phyloP scores from a whole-genome alignment of 2,888 invertebrate genomes.

The Antheraea assamensis region DNA sequence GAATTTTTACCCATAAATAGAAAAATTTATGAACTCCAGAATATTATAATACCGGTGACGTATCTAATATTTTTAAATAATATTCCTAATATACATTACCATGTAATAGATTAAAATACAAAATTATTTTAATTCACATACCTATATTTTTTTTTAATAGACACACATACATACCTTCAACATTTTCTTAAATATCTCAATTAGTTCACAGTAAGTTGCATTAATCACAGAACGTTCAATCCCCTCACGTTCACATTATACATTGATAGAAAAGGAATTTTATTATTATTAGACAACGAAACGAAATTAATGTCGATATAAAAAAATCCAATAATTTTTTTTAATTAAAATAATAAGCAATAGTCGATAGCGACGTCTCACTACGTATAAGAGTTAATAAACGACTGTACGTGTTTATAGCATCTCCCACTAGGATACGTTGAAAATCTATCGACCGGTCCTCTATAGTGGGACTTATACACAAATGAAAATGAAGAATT shows the following conservation, averaged over 20 bases:
- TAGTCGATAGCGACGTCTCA: constrained; percentile 32
- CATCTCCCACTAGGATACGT: constrained; percentile 54
- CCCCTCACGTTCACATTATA: background rate
- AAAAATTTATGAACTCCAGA: background rate
- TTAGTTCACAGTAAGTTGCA: background rate
- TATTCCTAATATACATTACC: too few species aligned
- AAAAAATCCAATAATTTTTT: background rate
- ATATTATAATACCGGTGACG: background rate
- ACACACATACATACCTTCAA: background rate
- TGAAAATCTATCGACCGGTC: background rate
- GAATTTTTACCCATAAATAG: too few species aligned
- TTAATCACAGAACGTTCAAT: background rate
- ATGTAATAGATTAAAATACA: background rate
- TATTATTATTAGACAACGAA: background rate
- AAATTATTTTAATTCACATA: background rate
- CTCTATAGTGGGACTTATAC: background rate
- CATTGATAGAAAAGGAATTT: background rate
- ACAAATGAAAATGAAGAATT: too few species aligned
- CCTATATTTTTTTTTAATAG: too few species aligned
- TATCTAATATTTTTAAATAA: too few species aligned
- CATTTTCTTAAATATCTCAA: background rate
- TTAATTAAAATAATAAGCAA: background rate
- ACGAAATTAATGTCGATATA: background rate
- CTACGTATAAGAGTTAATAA: constrained; percentile 68
- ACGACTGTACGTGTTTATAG: constrained; percentile 66